Evolutionary conservation across 2,888 invertebrate species (phyloP), one percentile per base, ranked within the genome.

Genomic region (Hipparchia semele): DNA sequence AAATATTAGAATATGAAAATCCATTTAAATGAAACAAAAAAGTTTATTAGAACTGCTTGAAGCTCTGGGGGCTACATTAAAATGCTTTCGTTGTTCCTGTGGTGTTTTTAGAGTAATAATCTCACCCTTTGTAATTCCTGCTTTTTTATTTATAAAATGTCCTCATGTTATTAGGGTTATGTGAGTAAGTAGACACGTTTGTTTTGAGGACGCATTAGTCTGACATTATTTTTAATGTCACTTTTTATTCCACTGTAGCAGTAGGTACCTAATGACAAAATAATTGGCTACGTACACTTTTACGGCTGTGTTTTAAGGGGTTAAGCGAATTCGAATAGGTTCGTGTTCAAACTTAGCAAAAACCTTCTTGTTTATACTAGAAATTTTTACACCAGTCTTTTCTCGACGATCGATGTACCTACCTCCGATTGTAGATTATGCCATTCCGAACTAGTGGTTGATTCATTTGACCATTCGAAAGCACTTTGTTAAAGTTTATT

Each of bases 201-300:
- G 10, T 10, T 53, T 66, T 54, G 10, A 56, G 23, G 45, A 58
- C 58, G 46, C 46, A 68, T 68, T 68, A 68, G 23, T 45, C 7
- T 10, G 10, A 12, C 45, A 68, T 58, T 12, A 66, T n/a, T 66
- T 54, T 66, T 56, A 2, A 66, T 39, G 66, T 53, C 23, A 13
- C n/a, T 61, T 61, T 61, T 61, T 13, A 58, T 67, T 7, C n/a
- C 6, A 33, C 23, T 65, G 65, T 65, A 56, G 13, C 1, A 4
- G 45, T 46, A n/a, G 23, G 8, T 59, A 62, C 23, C 64, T 54
- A 66, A 66, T 66, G 66, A 54, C 53, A 66, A 72, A 49, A 64
- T 64, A 64, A 62, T 62, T 62, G 65, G 65, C 23, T 33, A 33
- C 2, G 33, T 33, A 65, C 9, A 51, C 53, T 51, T 3, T 10